Base-by-base conservation (phyloP, 2,888 invertebrate species). In the Bellardia pandia region DNA sequence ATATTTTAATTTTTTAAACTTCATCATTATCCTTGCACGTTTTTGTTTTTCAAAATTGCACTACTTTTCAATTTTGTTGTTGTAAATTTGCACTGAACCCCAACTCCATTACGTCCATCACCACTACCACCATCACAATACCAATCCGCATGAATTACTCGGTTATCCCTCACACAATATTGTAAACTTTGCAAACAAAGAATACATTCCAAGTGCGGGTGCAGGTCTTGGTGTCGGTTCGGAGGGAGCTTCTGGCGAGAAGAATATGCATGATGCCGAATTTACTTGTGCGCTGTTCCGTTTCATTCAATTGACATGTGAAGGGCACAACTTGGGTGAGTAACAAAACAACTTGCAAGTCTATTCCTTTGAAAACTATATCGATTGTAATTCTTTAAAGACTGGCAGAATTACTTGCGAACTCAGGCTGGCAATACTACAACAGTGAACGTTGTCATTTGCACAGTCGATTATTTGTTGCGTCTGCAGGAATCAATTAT, bases 341-440 rank as follows among this genome's bases (percentile, higher is more conserved):
- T 91, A 0, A 9, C 4, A 51, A 2, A 16, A 66, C 13, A 45
- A 45, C 9, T 45, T 45, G 45, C 45, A 2, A 5, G 0, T 1
- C 37, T 33, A 5, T 16, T 13, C 3, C 5, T 30, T 14, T 30
- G 2, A 48, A 56, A 16, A 7, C n/a, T 23, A 13, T 76, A 40
- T 64, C 33, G 14, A 14, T 40, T 16, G 0, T 6, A 53, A 53
- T 78, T 69, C 45, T 83, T 79, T 86, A 16, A 93, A 98, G 99
- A 99, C 93, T 99, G 99, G 98, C 99, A 99, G 94, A 99, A 99
- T 94, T 99, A 99, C 94, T 95, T 99, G 79, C 95, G 99, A 89
- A 99, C 99, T 0, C 99, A 99, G 93, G 99, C 99, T 4, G 99
- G 99, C 81, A 99, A 99, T 94, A 99, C 99, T 2, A 99, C 99